phyloP scores from a whole-genome alignment of 2,113 vertebrate genomes.

The Lucifuga dentata region DNA sequence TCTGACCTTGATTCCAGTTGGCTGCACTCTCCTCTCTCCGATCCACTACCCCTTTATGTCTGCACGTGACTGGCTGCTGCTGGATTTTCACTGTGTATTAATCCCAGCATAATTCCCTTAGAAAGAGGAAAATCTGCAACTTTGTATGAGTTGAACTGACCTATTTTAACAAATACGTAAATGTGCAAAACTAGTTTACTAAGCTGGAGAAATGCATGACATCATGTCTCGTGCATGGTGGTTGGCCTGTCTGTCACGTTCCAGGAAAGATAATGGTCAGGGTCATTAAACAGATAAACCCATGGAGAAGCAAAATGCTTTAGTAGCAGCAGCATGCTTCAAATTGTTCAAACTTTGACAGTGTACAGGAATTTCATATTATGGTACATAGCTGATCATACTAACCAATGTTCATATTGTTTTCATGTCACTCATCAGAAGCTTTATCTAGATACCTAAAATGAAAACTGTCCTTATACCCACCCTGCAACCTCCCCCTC shows the following conservation, averaged over 20 bases:
- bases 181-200: slow-evolving; percentile 45
- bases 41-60: slow-evolving; percentile 27
- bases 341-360: too few species aligned
- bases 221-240: slow-evolving; percentile 32
- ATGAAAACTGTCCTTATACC: background rate
- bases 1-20: slow-evolving; percentile 54
- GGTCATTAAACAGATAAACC: slow-evolving; percentile 7
- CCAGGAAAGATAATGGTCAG: slow-evolving; percentile 20
- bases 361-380: too few species aligned
- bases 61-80: slow-evolving; percentile 54
- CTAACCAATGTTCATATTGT: background rate
- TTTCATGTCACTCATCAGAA: background rate
- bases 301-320: background rate
- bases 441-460: too few species aligned
- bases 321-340: background rate
- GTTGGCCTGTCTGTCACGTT: slow-evolving; percentile 22
- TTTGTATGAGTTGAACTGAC: slow-evolving; percentile 60
- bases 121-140: slow-evolving; percentile 56
- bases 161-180: slow-evolving; percentile 56
- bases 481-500: background rate
- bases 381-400: background rate
- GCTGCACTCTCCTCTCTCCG: slow-evolving; percentile 19
- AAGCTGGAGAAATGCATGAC: slow-evolving; percentile 44
- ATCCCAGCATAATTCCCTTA: slow-evolving; percentile 74
- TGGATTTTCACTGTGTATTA: slow-evolving; percentile 69